Conservation (phyloP, 2,888 invertebrate genomes). For the Trissolcus brochymenae region DNA sequence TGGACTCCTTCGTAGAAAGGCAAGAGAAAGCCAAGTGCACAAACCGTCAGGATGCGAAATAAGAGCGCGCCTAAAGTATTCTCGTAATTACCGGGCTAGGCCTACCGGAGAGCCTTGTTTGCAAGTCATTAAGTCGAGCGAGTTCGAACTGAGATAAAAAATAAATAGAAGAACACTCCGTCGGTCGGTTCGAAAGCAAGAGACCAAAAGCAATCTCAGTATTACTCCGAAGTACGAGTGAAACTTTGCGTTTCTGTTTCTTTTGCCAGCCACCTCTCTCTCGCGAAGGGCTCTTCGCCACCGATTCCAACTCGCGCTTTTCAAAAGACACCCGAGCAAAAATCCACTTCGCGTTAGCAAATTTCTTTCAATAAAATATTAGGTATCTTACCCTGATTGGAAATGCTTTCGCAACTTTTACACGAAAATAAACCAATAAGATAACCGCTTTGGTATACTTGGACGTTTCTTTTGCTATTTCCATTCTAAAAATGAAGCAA, state of each 20-base stretch:
- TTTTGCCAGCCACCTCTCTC: conserved; percentile 11
- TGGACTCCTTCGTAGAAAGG: conserved; percentile 51
- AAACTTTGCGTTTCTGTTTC: conserved; percentile 60
- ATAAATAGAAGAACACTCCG: conserved; percentile 56
- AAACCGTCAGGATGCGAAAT: conserved; percentile 57
- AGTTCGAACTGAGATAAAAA: conserved; percentile 52
- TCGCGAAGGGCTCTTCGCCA: conserved; percentile 48
- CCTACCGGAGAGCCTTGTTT: conserved; percentile 60
- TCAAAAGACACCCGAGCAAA: conserved; percentile 48
- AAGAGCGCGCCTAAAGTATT: conserved; percentile 59
- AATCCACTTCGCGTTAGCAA: conserved; percentile 35
- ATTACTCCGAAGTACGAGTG: conserved; percentile 57
- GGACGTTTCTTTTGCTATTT: too few relatives aligned
- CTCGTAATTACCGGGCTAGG: conserved; percentile 63
- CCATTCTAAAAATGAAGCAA: too few relatives aligned
- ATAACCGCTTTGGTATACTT: too few relatives aligned
- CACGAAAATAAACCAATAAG: too few relatives aligned
- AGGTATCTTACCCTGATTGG: conserved; percentile 48
- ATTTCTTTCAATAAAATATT: conserved; percentile 56
- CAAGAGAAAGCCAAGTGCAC: conserved; percentile 52
- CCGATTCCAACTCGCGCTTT: conserved; percentile 51
- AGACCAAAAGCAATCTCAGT: conserved; percentile 63
- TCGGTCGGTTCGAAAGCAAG: conserved; percentile 54
- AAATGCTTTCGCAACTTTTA: conserved; percentile 31
- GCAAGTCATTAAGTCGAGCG: conserved; percentile 64